Conservation (phyloP, 1,140 invertebrate genomes). For the Sarcophaga bullata region DNA sequence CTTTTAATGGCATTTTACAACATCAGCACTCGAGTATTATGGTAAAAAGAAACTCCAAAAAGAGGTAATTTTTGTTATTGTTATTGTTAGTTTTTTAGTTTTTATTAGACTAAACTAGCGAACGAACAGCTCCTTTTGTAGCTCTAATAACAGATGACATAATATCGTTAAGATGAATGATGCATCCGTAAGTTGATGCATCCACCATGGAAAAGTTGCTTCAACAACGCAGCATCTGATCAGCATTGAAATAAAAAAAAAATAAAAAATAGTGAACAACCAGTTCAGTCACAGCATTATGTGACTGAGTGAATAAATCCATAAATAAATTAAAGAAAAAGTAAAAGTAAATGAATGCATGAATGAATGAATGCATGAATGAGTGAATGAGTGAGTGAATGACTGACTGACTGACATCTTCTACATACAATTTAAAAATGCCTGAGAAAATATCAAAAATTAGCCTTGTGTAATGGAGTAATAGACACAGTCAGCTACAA, state of each 20-base stretch:
- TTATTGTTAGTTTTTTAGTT: neutral
- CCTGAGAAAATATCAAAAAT: too few relatives aligned
- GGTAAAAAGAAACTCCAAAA: neutral
- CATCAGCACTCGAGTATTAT: neutral
- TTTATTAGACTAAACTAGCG: neutral
- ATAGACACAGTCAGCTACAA: too few relatives aligned
- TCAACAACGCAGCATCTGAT: too few relatives aligned
- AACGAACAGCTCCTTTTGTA: neutral
- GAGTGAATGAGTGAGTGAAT: too few relatives aligned
- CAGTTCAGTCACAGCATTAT: too few relatives aligned
- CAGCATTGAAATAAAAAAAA: too few relatives aligned
- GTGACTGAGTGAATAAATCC: too few relatives aligned
- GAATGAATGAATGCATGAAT: neutral
- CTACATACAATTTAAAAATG: neutral
- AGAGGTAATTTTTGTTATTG: neutral
- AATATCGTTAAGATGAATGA: constrained; percentile 15
- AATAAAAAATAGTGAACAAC: too few relatives aligned
- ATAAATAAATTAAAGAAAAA: too few relatives aligned
- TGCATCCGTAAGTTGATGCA: neutral
- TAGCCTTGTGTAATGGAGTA: too few relatives aligned
- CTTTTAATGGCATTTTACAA: neutral
- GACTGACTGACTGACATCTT: constrained; percentile 3
- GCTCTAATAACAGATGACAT: constrained; percentile 2
- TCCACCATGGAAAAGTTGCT: neutral
- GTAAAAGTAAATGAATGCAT: too few relatives aligned